These are phyloP conservation scores for Acleris literana DNA, from an alignment of 2,888 invertebrate species.

Conservation along the genomic window DNA sequence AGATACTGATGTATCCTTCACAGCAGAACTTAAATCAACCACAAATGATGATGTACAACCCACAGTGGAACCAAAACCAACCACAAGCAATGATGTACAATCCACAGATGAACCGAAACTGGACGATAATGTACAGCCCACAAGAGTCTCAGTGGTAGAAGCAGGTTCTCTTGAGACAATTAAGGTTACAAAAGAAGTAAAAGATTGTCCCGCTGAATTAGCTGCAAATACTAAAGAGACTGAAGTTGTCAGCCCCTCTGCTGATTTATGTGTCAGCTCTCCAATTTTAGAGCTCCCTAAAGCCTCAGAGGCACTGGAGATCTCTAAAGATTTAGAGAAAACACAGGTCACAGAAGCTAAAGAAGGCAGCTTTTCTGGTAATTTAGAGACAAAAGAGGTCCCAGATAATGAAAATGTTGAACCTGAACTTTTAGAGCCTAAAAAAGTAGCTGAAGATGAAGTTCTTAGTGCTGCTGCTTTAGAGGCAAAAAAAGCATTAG, in stretches of 20 bases:
- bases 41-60: constrained; percentile 4
- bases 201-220: no score
- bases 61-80: not conserved
- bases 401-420: not conserved
- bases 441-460: not conserved
- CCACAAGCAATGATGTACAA: constrained; percentile 12
- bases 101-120: not conserved
- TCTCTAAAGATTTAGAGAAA: no score
- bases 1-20: no score
- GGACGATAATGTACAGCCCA: not conserved
- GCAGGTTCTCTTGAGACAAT: not conserved
- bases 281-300: no score
- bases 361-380: not conserved
- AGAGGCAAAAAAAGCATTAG: not conserved
- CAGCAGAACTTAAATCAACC: no score
- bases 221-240: no score
- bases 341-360: not conserved
- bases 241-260: no score
- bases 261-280: no score
- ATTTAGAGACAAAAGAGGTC: not conserved
- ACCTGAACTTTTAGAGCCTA: not conserved
- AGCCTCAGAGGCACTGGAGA: no score
- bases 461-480: not conserved
- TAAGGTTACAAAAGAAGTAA: not conserved
- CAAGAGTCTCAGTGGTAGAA: not conserved